phyloP scores from a whole-genome alignment of 92 coral and sea anemone genomes.

The Epizoanthus stellaris region DNA sequence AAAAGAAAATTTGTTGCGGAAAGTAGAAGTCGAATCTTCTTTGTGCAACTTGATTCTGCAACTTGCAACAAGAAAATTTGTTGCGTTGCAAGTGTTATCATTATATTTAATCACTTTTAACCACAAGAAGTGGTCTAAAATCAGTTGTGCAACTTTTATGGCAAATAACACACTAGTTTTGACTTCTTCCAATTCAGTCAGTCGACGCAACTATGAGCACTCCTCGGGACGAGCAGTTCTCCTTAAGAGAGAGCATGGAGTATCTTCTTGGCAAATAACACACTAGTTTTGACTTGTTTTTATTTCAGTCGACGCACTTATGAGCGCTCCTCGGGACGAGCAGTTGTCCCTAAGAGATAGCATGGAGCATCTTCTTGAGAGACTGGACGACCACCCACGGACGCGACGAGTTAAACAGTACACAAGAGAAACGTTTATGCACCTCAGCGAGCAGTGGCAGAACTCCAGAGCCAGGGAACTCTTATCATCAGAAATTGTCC shows the following conservation, averaged over 20 bases:
- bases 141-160: too few species aligned
- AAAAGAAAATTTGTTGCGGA: too few species aligned
- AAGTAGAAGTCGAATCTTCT: too few species aligned
- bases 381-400: slow-evolving; percentile 7
- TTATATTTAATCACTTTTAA: too few species aligned
- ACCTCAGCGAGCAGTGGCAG: slow-evolving; percentile 11
- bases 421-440: slow-evolving; percentile 1
- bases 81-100: too few species aligned
- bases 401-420: slow-evolving; percentile 13
- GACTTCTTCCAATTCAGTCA: background rate
- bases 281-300: background rate
- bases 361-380: slow-evolving; percentile 14
- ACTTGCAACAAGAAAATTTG: too few species aligned
- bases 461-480: slow-evolving; percentile 27
- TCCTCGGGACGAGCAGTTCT: background rate
- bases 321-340: background rate
- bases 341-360: background rate
- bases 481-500: slow-evolving; percentile 17
- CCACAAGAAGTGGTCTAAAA: too few species aligned
- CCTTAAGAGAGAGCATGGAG: background rate
- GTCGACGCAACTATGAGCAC: background rate
- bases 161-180: too few species aligned
- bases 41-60: too few species aligned
- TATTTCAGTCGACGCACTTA: background rate
- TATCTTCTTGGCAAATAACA: background rate